phyloP scores from a whole-genome alignment of 2,888 invertebrate genomes.

The Drosophila eohydei region DNA sequence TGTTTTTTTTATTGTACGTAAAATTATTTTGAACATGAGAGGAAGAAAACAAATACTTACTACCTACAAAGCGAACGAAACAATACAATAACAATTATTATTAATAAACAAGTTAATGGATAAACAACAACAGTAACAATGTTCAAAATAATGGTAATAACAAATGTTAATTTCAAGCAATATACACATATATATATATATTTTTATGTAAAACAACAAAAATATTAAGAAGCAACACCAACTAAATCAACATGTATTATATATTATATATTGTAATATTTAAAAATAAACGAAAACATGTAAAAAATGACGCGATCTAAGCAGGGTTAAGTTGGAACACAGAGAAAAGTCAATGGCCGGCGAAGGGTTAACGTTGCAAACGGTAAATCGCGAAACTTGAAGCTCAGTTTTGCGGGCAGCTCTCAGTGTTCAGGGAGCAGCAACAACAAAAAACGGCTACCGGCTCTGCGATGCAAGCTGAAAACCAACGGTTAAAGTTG shows the following conservation, averaged over 20 bases:
- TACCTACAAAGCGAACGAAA: slow-evolving; percentile 34
- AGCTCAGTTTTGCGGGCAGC: background rate
- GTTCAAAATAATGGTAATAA: slow-evolving; percentile 28
- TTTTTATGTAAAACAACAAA: slow-evolving; percentile 27
- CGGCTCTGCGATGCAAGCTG: no score
- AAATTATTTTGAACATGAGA: slow-evolving; percentile 20
- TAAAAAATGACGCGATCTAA: slow-evolving; percentile 1
- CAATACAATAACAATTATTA: slow-evolving; percentile 29
- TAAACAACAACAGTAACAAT: slow-evolving; percentile 10
- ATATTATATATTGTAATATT: slow-evolving; percentile 67
- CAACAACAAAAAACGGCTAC: background rate
- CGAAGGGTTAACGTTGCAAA: background rate
- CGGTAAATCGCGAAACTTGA: background rate
- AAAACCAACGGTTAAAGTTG: background rate
- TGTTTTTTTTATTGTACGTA: slow-evolving; percentile 37
- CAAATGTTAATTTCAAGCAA: slow-evolving; percentile 51
- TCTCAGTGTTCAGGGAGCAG: background rate
- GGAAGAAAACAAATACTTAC: slow-evolving; percentile 20
- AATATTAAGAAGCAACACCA: slow-evolving; percentile 29
- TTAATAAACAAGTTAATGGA: slow-evolving; percentile 9
- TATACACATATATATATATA: slow-evolving; percentile 26
- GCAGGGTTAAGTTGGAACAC: background rate
- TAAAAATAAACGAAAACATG: slow-evolving; percentile 42
- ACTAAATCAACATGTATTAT: slow-evolving; percentile 71
- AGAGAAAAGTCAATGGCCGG: background rate